Evolutionary conservation across 2,113 vertebrate species (phyloP).

Genomic region (Ovibos moschatus): DNA sequence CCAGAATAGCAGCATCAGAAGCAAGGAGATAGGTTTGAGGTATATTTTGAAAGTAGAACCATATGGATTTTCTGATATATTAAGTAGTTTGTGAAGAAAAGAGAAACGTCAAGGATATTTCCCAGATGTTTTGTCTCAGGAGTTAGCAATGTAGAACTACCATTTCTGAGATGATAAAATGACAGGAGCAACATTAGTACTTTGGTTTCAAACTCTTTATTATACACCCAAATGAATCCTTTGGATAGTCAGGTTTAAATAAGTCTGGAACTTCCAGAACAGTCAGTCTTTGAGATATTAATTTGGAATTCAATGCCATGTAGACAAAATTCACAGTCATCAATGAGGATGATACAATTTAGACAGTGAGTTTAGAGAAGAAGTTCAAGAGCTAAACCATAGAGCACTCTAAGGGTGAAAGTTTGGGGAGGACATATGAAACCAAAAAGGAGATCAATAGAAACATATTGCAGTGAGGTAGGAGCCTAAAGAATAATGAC

Average conservation of each 20-base stretch:
- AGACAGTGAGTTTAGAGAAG: background rate
- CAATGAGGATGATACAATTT: background rate
- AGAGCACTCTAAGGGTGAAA: background rate
- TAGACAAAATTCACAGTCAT: background rate
- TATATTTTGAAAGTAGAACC: background rate
- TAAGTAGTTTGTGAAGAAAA: background rate
- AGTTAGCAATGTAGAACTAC: background rate
- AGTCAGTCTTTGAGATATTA: background rate
- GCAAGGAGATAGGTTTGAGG: background rate
- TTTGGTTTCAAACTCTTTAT: background rate
- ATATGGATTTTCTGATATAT: background rate
- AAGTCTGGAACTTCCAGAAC: background rate
- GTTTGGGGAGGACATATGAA: background rate
- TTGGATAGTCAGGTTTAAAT: background rate
- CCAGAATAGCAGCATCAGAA: background rate
- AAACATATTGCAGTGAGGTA: background rate
- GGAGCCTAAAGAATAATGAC: background rate
- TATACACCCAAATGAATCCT: background rate
- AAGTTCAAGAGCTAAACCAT: background rate
- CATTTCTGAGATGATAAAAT: background rate
- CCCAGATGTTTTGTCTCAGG: background rate
- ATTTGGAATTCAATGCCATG: background rate
- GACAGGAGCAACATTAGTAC: background rate
- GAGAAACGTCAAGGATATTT: background rate
- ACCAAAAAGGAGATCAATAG: background rate